Percentiles rank a stretch among this genome's conserved stretches.
Conservation (phyloP, 1,140 invertebrate genomes). For the Atta texana region DNA sequence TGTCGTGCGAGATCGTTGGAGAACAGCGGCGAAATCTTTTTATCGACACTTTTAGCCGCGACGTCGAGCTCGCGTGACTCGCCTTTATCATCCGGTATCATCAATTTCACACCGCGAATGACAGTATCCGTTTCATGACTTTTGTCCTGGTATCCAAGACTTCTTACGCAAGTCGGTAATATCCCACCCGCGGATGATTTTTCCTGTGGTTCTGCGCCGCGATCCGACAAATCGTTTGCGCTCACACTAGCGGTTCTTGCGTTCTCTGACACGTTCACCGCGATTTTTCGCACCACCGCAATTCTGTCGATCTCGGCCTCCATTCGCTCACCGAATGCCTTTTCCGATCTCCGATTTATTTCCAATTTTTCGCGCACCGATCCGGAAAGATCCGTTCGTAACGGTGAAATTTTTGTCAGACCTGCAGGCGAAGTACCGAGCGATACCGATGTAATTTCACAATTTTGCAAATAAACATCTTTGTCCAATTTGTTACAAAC, state of each 20-base stretch:
- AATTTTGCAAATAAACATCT: not conserved
- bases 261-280: not conserved
- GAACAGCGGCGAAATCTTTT: conserved; percentile 4
- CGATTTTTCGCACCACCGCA: conserved; percentile 32
- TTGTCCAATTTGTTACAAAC: not conserved
- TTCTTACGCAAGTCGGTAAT: conserved; percentile 27
- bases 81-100: conserved; percentile 42
- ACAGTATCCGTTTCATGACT: conserved; percentile 41
- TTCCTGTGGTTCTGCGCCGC: not conserved
- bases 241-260: conserved; percentile 23
- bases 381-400: conserved; percentile 8
- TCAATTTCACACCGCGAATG: conserved; percentile 50
- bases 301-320: not conserved
- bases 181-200: not conserved
- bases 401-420: not conserved
- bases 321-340: not conserved
- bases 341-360: conserved; percentile 4
- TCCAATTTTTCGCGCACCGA: not conserved
- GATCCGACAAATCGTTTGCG: conserved; percentile 28
- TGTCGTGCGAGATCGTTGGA: conserved; percentile 2
- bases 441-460: not conserved
- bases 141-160: conserved; percentile 1
- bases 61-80: not conserved
- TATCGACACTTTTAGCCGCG: conserved; percentile 37
- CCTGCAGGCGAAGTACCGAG: not conserved